Conservation (phyloP, 2,113 vertebrate genomes). For the Agapornis roseicollis region DNA sequence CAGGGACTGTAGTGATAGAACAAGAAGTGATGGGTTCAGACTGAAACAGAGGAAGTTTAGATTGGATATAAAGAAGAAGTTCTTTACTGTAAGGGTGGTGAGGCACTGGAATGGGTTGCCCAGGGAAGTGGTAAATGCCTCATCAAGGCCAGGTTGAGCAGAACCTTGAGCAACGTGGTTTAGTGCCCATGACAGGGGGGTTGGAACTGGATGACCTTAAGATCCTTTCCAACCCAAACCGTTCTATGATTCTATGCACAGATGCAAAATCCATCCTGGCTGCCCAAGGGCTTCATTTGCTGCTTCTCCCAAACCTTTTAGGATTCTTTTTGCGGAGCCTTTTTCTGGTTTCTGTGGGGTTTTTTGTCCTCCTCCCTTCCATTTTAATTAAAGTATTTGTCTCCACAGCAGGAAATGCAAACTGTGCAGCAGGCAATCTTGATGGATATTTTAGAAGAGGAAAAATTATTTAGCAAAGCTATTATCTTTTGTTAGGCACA, state of each 20-base stretch:
- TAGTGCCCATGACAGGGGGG: neutral
- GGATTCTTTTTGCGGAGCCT: neutral
- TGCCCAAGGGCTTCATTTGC: neutral
- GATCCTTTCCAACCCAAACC: neutral
- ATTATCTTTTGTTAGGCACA: constrained; percentile 64
- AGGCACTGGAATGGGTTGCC: neutral
- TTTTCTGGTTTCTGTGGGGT: neutral
- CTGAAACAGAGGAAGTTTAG: neutral
- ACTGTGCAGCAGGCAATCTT: constrained; percentile 64
- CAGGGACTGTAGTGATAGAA: neutral
- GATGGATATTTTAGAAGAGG: constrained; percentile 51
- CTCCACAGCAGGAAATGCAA: constrained; percentile 70
- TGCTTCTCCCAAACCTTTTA: neutral
- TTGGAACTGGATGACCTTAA: neutral
- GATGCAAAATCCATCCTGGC: neutral
- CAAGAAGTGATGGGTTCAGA: neutral
- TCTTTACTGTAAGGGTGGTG: neutral
- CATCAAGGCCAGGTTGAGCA: neutral
- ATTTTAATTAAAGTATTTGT: constrained; percentile 64
- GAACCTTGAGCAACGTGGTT: neutral
- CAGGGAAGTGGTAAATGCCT: neutral
- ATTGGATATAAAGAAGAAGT: neutral
- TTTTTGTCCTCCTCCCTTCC: neutral
- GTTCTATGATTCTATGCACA: neutral
- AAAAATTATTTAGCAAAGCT: constrained; percentile 65